These are phyloP conservation scores for Galleria mellonella DNA, from an alignment of 1,140 invertebrate genomes.

Conservation along the genomic window DNA sequence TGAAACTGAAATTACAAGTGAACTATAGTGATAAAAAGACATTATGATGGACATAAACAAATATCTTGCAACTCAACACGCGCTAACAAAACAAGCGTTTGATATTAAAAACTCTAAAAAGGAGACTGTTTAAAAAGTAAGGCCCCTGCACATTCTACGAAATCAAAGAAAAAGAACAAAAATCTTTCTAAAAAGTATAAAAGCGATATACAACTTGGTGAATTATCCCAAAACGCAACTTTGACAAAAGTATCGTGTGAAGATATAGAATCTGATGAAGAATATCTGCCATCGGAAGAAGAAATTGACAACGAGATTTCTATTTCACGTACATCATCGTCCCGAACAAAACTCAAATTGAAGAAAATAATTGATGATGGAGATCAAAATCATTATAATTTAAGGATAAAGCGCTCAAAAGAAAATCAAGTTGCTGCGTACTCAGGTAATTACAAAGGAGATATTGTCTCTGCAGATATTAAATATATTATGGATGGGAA, in stretches of 20 bases:
- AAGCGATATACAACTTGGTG: too few species aligned
- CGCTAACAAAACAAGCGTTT: conserved; percentile 43
- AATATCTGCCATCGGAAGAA: conserved; percentile 47
- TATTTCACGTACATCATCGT: conserved; percentile 43
- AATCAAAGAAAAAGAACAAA: conserved; percentile 57
- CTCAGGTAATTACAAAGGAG: conserved; percentile 25
- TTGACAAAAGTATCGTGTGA: too few species aligned
- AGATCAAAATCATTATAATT: conserved; percentile 75
- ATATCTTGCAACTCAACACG: conserved; percentile 56
- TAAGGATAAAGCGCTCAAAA: conserved; percentile 78
- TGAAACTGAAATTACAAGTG: too few species aligned
- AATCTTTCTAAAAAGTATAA: conserved; percentile 21
- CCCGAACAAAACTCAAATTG: conserved; percentile 36
- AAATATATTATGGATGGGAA: conserved; percentile 55
- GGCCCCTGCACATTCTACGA: conserved; percentile 43
- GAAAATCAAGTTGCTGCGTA: conserved; percentile 46
- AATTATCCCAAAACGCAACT: too few species aligned
- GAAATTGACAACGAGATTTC: conserved; percentile 36
- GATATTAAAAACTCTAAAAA: conserved; percentile 28
- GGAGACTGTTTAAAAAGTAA: conserved; percentile 53
- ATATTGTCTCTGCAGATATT: conserved; percentile 50
- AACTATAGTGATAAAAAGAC: too few species aligned
- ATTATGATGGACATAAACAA: conserved; percentile 66
- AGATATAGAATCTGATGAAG: conserved; percentile 18
- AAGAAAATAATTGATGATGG: conserved; percentile 82